Conservation (phyloP, 1,140 invertebrate species). For the Drosophila novamexicana region DNA sequence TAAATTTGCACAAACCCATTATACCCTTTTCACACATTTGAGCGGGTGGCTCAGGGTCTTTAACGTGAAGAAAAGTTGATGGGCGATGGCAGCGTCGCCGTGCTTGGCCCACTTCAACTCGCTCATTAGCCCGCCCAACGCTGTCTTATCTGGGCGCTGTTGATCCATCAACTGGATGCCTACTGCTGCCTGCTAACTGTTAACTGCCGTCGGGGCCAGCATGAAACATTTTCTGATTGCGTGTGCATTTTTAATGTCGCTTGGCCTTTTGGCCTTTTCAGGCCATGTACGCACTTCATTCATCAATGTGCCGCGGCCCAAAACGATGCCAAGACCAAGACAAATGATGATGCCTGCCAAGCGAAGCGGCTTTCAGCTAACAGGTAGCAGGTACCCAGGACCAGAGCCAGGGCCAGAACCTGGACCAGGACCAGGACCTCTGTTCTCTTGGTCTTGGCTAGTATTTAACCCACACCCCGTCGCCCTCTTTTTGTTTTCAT, state of each 20-base stretch:
- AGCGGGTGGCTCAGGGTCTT: not conserved
- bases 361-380: slow-evolving; percentile 4
- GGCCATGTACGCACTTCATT: slow-evolving; percentile 70
- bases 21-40: slow-evolving; percentile 18
- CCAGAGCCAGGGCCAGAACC: too few species aligned
- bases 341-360: slow-evolving; percentile 75
- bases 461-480: slow-evolving; percentile 12
- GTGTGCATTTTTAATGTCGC: slow-evolving; percentile 78
- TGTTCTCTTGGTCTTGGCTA: slow-evolving; percentile 5
- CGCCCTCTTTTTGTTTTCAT: slow-evolving; percentile 37
- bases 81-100: not conserved
- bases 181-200: slow-evolving; percentile 11
- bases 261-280: slow-evolving; percentile 66
- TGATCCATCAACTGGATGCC: slow-evolving; percentile 69
- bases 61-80: slow-evolving; percentile 17
- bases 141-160: slow-evolving; percentile 68
- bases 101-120: slow-evolving; percentile 44
- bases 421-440: not conserved
- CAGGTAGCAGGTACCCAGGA: too few species aligned
- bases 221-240: slow-evolving; percentile 76
- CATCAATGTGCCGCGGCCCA: slow-evolving; percentile 62
- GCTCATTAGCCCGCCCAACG: slow-evolving; percentile 61
- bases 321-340: slow-evolving; percentile 49
- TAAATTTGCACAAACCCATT: too few species aligned
- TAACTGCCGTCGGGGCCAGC: slow-evolving; percentile 24